Evolutionary conservation across 2,888 invertebrate genomes (phyloP).

Genomic region (Diarsia dahlii): DNA sequence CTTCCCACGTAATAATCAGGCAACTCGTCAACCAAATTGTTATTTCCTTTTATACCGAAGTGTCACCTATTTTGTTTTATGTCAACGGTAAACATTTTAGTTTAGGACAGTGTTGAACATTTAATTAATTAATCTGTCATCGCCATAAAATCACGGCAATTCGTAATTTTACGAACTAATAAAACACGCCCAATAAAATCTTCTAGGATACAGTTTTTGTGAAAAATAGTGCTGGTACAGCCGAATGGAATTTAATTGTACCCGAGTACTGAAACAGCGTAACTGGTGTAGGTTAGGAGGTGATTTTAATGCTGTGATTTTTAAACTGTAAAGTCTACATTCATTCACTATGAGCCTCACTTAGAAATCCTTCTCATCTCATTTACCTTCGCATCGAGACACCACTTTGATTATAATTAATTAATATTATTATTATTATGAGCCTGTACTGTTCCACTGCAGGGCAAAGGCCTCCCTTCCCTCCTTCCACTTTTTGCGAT

Average conservation of each 20-base stretch:
- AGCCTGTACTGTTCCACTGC: too few relatives aligned
- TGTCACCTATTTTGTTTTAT: constrained; percentile 7
- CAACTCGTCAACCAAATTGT: constrained; percentile 19
- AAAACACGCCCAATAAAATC: not conserved
- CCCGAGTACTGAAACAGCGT: not conserved
- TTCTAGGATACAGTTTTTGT: not conserved
- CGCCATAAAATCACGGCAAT: not conserved
- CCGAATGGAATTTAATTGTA: not conserved
- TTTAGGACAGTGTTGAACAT: constrained; percentile 16
- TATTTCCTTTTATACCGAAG: not conserved
- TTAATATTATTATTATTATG: too few relatives aligned
- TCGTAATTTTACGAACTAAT: not conserved
- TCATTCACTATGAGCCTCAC: not conserved
- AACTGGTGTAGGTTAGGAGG: too few relatives aligned
- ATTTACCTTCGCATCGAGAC: too few relatives aligned
- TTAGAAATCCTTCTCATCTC: not conserved
- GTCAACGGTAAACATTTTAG: not conserved
- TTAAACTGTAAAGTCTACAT: not conserved
- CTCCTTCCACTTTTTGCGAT: too few relatives aligned
- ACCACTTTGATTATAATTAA: too few relatives aligned
- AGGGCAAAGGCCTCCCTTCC: too few relatives aligned
- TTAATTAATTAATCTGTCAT: constrained; percentile 12
- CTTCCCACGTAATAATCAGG: constrained; percentile 2
- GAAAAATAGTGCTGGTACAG: not conserved
- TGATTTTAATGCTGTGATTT: not conserved